Conservation (phyloP, 2,113 vertebrate species). For the Xenopus borealis region DNA sequence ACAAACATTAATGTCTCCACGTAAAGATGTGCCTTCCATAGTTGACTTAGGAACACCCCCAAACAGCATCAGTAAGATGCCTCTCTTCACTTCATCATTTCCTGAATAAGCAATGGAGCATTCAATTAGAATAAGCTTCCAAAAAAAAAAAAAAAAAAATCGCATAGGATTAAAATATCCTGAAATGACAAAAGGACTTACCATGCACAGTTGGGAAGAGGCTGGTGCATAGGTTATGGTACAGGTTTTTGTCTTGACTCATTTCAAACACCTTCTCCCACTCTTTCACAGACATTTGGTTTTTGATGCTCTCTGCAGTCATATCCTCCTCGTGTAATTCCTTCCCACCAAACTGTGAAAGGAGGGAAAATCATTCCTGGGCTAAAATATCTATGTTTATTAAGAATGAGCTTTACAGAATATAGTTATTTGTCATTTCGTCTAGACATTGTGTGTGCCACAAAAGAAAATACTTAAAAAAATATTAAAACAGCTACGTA, state of each 20-base stretch:
- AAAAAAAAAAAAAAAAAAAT: too few relatives aligned
- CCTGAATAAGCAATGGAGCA: conserved; percentile 60
- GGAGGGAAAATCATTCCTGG: too few relatives aligned
- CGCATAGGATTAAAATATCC: not conserved
- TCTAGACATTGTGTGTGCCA: too few relatives aligned
- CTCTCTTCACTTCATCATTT: conserved; percentile 96
- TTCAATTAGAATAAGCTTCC: too few relatives aligned
- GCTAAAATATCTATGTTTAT: too few relatives aligned
- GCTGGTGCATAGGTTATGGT: conserved; percentile 96
- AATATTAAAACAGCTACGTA: conserved; percentile 56
- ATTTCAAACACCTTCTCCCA: conserved; percentile 99
- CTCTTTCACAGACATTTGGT: conserved; percentile 96
- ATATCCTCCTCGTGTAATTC: conserved; percentile 95
- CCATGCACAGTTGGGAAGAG: conserved; percentile 97
- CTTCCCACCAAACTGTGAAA: conserved; percentile 88
- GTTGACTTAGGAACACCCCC: conserved; percentile 98
- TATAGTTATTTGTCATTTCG: too few relatives aligned
- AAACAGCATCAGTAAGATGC: conserved; percentile 94
- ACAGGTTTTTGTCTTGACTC: conserved; percentile 98
- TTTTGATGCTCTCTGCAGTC: conserved; percentile 97
- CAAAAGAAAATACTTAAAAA: too few relatives aligned
- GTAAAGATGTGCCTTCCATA: conserved; percentile 88
- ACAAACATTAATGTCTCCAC: conserved; percentile 95
- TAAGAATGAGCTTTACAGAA: too few relatives aligned
- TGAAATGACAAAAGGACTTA: conserved; percentile 56